Base-by-base conservation (phyloP, 2,888 invertebrate genomes). In the Nomada ferruginata region DNA sequence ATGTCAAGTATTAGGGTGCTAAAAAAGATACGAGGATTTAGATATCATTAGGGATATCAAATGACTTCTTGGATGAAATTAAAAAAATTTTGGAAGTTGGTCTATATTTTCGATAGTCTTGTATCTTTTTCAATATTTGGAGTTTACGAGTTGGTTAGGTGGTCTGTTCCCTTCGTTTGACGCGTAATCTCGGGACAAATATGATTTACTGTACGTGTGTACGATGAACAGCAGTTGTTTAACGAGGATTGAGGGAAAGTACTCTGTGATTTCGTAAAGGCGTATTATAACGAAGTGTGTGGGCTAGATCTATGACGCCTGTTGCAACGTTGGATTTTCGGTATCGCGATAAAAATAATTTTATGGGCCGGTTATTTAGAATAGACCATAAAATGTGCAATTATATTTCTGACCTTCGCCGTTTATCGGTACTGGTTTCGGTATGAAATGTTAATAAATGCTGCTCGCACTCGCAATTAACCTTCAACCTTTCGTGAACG, bases 191-290 rank as follows among this genome's bases (percentile, higher is more conserved):
- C 11, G n/a, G 29, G 26, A 23, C 82, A 75, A 70, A 76, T 78
- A 81, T 75, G 61, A 85, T 86, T 74, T 53, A 64, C 74, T 70
- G 85, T 66, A 70, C 65, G 60, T 70, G 52, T 76, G 65, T 57
- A 75, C 74, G 71, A 57, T 55, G 47, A 47, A 47, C 23, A 68
- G 20, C 42, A n/a, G 26, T 0, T 13, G 29, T 42, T 68, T 36
- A 55, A 55, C 68, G 20, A 18, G 64, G 11, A 66, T 15, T 71
- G 55, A 74, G 73, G 70, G 83, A 83, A 87, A 87, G 73, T 87
- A 69, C 63, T 74, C 53, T 10, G 59, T n/a, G 72, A 81, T 87
- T 83, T 87, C 88, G 81, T 77, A 71, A 82, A 69, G 63, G 15
- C 2, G 53, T 15, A 53, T 29, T 20, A 9, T 52, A 52, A 20